Evolutionary conservation across 2,797 vertebrate species (phyloP).

Genomic region (Manis pentadactyla): DNA sequence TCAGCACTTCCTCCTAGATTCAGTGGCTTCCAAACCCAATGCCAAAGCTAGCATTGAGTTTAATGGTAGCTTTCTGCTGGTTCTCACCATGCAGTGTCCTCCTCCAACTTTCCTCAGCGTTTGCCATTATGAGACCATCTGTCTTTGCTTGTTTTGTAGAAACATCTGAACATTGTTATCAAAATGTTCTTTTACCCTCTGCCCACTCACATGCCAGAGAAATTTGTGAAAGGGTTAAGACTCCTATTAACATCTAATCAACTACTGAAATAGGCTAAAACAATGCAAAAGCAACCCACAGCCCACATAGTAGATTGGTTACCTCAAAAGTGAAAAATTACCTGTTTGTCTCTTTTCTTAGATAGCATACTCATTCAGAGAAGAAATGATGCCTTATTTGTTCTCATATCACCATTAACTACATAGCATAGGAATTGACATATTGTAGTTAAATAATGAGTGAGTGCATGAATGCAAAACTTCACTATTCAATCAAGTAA

Average conservation of each 20-base stretch:
- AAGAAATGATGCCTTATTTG: neutral
- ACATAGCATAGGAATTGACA: neutral
- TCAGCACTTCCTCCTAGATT: neutral
- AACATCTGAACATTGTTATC: neutral
- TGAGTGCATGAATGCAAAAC: neutral
- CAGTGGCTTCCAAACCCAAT: neutral
- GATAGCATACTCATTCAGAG: neutral
- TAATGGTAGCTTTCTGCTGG: rapidly evolving
- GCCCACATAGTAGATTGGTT: neutral
- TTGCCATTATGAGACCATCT: neutral
- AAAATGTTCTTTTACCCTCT: neutral
- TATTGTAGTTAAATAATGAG: neutral
- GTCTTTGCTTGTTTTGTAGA: neutral
- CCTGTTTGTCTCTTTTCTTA: neutral
- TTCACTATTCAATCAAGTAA: neutral
- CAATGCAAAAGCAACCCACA: neutral
- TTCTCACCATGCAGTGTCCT: neutral
- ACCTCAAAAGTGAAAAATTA: neutral
- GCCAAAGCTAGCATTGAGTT: neutral
- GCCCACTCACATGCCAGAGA: neutral
- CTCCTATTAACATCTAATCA: neutral
- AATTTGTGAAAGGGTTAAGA: neutral
- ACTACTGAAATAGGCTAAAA: neutral
- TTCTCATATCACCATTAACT: neutral
- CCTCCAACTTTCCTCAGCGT: neutral